Percentiles rank a stretch among this genome's conserved stretches.
Conservation (phyloP, 2,113 vertebrate species). For the Tragelaphus buxtoni region DNA sequence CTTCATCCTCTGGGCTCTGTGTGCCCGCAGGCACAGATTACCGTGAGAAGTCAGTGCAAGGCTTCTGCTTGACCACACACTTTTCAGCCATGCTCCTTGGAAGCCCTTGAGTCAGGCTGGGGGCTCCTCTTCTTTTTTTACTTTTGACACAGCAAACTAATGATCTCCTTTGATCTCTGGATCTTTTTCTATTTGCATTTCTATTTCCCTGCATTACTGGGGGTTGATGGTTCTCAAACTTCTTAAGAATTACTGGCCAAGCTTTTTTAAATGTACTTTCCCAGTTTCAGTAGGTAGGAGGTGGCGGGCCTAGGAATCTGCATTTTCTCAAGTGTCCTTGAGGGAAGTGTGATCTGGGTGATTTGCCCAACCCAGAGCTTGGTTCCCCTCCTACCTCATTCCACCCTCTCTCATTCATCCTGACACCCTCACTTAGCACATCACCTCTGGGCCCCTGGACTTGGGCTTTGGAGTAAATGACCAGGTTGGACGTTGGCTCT, state of each 20-base stretch:
- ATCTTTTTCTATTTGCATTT: not conserved
- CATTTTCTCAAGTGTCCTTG: not conserved
- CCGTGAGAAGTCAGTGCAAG: not conserved
- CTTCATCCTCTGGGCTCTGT: not conserved
- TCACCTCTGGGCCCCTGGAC: not conserved
- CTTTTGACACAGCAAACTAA: not conserved
- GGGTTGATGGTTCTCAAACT: not conserved
- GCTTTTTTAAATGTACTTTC: not conserved
- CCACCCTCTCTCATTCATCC: not conserved
- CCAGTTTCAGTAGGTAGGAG: not conserved
- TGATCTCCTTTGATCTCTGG: not conserved
- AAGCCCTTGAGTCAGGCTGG: not conserved
- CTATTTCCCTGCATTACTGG: not conserved
- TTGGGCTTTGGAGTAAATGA: not conserved
- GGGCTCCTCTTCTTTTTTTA: not conserved
- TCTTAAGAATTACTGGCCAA: not conserved
- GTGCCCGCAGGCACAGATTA: accelerated
- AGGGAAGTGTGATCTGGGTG: not conserved
- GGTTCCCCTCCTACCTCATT: not conserved
- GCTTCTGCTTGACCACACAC: not conserved
- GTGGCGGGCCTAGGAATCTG: not conserved
- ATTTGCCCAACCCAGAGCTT: not conserved
- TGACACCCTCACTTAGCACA: not conserved
- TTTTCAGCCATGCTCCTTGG: not conserved
- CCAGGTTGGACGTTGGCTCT: not conserved